phyloP scores from a whole-genome alignment of 1,140 invertebrate species.

The Chelonus insularis region DNA sequence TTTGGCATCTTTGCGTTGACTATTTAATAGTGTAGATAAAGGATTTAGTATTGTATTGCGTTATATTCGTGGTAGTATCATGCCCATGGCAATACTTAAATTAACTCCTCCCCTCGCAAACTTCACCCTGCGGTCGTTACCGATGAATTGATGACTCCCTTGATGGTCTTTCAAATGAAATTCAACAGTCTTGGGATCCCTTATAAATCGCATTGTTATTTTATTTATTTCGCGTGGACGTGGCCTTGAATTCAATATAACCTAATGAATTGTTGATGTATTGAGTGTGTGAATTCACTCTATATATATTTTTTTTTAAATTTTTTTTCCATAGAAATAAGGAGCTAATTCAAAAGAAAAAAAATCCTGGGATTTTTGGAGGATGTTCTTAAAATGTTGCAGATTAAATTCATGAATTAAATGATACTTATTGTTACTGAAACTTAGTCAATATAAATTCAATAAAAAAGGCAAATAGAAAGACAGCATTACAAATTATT shows the following conservation, averaged over 20 bases:
- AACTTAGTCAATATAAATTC: too few species aligned
- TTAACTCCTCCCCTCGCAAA: slow-evolving; percentile 10
- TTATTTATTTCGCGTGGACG: slow-evolving; percentile 6
- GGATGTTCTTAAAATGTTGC: too few species aligned
- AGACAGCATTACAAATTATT: too few species aligned
- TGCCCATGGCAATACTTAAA: slow-evolving; percentile 10
- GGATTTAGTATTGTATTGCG: background rate
- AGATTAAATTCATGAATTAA: too few species aligned
- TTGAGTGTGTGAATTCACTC: background rate
- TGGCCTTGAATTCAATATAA: background rate
- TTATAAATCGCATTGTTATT: slow-evolving; percentile 13
- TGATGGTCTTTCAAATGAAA: slow-evolving; percentile 18
- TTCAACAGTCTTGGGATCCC: slow-evolving; percentile 16
- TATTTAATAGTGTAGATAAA: slow-evolving; percentile 3
- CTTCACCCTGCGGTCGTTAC: slow-evolving; percentile 16
- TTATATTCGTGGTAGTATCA: background rate
- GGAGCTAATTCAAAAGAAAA: too few species aligned
- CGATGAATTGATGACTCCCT: slow-evolving; percentile 15
- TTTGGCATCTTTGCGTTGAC: background rate
- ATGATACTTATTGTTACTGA: too few species aligned
- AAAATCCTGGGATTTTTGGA: too few species aligned
- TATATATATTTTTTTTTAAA: background rate
- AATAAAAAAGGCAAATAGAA: too few species aligned
- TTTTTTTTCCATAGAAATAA: too few species aligned
- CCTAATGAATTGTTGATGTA: background rate